Percentiles rank a stretch among this genome's conserved stretches.
phyloP scores from a whole-genome alignment of 2,113 vertebrate species.

The Ibidorhyncha struthersii region DNA sequence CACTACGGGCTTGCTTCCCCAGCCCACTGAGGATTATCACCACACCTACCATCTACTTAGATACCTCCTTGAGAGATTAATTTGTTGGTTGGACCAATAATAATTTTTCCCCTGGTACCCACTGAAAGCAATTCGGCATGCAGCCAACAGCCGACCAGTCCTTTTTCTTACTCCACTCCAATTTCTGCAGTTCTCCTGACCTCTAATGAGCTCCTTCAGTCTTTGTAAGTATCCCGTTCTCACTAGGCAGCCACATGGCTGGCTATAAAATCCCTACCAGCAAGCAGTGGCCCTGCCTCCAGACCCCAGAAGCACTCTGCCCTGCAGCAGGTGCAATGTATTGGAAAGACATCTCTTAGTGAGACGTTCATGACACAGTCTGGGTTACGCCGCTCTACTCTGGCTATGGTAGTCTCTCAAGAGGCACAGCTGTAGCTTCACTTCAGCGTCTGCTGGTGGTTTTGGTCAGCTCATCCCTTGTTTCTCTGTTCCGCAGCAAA shows the following conservation, averaged over 20 bases:
- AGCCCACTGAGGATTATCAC: constrained; percentile 41
- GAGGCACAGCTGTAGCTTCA: background rate
- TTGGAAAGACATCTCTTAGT: background rate
- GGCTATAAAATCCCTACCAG: background rate
- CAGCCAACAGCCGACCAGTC: background rate
- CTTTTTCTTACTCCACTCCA: background rate
- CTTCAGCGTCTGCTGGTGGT: background rate
- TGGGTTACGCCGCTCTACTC: background rate
- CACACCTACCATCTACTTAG: constrained; percentile 28
- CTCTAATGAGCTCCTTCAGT: background rate
- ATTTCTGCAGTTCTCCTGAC: background rate
- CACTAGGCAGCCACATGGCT: background rate
- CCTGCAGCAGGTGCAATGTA: background rate
- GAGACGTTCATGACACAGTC: background rate
- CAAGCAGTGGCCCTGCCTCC: background rate
- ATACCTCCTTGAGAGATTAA: constrained; percentile 19
- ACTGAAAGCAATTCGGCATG: background rate
- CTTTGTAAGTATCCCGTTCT: background rate
- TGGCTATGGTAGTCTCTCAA: background rate
- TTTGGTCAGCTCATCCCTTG: background rate
- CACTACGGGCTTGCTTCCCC: background rate
- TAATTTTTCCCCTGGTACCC: background rate
- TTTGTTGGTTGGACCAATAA: background rate
- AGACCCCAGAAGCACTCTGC: background rate
- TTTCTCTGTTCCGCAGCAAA: background rate